Evolutionary conservation across 1,140 invertebrate genomes (phyloP).

Genomic region (Archivesica marissinica): DNA sequence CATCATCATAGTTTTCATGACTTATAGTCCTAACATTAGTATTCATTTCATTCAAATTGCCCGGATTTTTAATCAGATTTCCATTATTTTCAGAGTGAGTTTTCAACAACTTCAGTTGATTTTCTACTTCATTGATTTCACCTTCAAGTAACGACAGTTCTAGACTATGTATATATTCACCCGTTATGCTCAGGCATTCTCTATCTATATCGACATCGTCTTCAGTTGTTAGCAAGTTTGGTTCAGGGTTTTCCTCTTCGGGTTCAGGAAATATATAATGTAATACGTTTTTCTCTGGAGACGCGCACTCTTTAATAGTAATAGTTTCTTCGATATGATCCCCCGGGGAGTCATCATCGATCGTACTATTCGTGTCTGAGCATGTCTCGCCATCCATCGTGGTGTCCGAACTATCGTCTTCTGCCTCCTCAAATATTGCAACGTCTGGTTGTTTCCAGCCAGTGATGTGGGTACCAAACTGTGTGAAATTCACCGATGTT

Average conservation of each 20-base stretch:
- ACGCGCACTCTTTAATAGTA: neutral
- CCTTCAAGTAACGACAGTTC: slow-evolving; percentile 18
- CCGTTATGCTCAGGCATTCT: neutral
- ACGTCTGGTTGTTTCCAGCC: slow-evolving; percentile 48
- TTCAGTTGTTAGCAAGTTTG: neutral
- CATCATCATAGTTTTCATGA: neutral
- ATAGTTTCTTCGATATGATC: neutral
- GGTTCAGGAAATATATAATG: too few species aligned
- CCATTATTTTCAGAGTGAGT: neutral
- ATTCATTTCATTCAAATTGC: neutral
- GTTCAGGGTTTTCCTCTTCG: neutral
- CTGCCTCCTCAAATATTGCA: slow-evolving; percentile 32
- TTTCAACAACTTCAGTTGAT: slow-evolving; percentile 18
- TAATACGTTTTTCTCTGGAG: neutral
- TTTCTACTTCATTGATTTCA: slow-evolving; percentile 1
- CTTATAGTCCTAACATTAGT: neutral
- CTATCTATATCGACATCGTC: neutral
- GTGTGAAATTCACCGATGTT: slow-evolving; percentile 2
- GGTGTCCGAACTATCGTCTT: slow-evolving; percentile 27
- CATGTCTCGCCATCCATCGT: neutral
- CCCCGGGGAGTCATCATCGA: neutral
- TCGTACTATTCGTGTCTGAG: neutral
- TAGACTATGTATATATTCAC: neutral
- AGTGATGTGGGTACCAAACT: slow-evolving; percentile 34
- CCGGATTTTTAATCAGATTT: neutral